These are phyloP conservation scores for Osmerus eperlanus DNA, from an alignment of 2,113 vertebrate genomes.

Conservation along the genomic window DNA sequence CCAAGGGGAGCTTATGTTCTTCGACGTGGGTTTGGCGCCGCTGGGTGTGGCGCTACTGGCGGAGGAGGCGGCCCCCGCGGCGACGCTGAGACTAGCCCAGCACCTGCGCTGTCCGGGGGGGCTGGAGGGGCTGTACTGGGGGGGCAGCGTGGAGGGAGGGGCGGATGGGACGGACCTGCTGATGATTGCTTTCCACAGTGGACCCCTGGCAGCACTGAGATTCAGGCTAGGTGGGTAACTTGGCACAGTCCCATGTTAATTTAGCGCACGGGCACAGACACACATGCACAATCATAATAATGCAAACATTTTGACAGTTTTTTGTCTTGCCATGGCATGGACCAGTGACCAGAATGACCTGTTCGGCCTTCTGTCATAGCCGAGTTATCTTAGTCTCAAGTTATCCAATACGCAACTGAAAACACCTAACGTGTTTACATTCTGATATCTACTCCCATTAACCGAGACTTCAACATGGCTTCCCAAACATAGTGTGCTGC, in stretches of 20 bases:
- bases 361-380: too few species aligned
- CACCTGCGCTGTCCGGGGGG: conserved; percentile 77
- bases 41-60: conserved; percentile 80
- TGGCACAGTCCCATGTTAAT: not conserved
- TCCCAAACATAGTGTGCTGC: not conserved
- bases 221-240: conserved; percentile 80
- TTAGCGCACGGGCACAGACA: too few species aligned
- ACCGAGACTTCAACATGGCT: conserved; percentile 26
- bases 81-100: conserved; percentile 76
- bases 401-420: too few species aligned
- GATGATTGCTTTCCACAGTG: conserved; percentile 80
- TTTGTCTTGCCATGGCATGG: too few species aligned
- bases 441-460: conserved; percentile 19
- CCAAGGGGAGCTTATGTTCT: conserved; percentile 87
- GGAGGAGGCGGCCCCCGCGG: conserved; percentile 73
- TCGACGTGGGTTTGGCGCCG: conserved; percentile 85
- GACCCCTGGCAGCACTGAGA: conserved; percentile 82
- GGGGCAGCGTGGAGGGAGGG: conserved; percentile 43
- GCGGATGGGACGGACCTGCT: conserved; percentile 63
- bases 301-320: too few species aligned
- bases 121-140: conserved; percentile 83
- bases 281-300: too few species aligned
- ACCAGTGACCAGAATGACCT: too few species aligned
- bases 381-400: too few species aligned
- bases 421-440: conserved; percentile 14